Percentiles rank a stretch among this genome's conserved stretches.
These are phyloP conservation scores for Pseudomyrmex dendroicus DNA, from an alignment of 1,140 invertebrate genomes.

Conservation along the genomic window DNA sequence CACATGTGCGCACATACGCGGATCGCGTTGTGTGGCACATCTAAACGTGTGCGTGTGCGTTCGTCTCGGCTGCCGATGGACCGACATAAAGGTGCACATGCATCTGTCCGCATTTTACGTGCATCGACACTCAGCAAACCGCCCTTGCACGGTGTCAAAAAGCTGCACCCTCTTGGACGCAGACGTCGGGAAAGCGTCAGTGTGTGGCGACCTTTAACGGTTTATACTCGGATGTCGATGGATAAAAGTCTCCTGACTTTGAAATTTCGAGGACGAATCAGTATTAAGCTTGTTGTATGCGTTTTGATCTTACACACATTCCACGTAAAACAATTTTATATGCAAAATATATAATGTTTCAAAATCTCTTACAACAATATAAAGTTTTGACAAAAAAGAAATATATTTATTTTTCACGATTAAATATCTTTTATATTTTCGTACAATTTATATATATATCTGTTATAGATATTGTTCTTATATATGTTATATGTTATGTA, in stretches of 20 bases:
- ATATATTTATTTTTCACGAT: background rate
- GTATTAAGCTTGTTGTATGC: background rate
- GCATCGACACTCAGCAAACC: conserved; percentile 53
- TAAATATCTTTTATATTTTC: too few species aligned
- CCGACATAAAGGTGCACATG: conserved; percentile 69
- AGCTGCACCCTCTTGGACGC: conserved; percentile 34
- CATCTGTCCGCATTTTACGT: conserved; percentile 70
- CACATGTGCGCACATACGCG: conserved; percentile 69
- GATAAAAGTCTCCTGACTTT: too few species aligned
- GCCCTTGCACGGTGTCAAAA: conserved; percentile 57
- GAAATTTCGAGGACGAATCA: background rate
- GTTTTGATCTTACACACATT: background rate
- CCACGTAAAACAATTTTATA: background rate
- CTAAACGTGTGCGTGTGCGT: conserved; percentile 47
- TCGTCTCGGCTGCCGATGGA: conserved; percentile 70
- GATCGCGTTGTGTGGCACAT: conserved; percentile 19
- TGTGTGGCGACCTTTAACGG: conserved; percentile 54
- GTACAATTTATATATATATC: background rate
- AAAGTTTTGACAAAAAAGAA: background rate
- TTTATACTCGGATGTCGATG: conserved; percentile 24
- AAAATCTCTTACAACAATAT: too few species aligned
- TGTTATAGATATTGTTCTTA: background rate
- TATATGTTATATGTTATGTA: background rate
- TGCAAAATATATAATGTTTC: too few species aligned
- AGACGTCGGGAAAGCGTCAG: conserved; percentile 22